Conservation (phyloP, 2,797 vertebrate species). For the Macrochelys suwanniensis region DNA sequence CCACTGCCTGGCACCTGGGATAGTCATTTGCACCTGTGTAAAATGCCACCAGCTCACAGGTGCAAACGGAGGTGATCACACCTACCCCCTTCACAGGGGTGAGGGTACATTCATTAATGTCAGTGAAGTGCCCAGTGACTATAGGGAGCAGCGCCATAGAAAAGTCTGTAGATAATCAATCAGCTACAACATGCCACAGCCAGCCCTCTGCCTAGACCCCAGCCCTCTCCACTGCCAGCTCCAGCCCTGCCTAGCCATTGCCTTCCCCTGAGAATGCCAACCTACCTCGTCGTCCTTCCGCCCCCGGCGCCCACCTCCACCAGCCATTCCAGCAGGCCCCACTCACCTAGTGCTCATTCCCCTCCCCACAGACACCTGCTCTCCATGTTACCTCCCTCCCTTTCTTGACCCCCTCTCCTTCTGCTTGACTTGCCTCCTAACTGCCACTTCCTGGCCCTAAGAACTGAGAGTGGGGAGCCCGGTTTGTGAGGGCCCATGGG, state of each 20-base stretch:
- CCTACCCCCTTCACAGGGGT: neutral
- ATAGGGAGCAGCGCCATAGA: neutral
- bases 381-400: neutral
- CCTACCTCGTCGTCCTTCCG: neutral
- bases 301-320: neutral
- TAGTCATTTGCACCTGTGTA: neutral
- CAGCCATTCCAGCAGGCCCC: neutral
- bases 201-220: neutral
- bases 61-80: neutral
- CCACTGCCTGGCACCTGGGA: neutral
- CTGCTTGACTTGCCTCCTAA: neutral
- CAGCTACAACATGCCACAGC: neutral
- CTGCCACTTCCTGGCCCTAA: neutral
- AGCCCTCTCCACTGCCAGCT: neutral
- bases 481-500: neutral
- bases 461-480: neutral
- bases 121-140: neutral
- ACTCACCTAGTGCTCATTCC: neutral
- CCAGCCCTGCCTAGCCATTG: neutral
- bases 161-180: neutral
- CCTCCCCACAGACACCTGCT: fast-evolving
- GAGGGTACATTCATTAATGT: neutral
- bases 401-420: neutral
- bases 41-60: neutral
- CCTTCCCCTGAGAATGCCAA: neutral